These are phyloP conservation scores for Willowsia nigromaculata DNA, from an alignment of 2,888 invertebrate species.

Conservation along the genomic window DNA sequence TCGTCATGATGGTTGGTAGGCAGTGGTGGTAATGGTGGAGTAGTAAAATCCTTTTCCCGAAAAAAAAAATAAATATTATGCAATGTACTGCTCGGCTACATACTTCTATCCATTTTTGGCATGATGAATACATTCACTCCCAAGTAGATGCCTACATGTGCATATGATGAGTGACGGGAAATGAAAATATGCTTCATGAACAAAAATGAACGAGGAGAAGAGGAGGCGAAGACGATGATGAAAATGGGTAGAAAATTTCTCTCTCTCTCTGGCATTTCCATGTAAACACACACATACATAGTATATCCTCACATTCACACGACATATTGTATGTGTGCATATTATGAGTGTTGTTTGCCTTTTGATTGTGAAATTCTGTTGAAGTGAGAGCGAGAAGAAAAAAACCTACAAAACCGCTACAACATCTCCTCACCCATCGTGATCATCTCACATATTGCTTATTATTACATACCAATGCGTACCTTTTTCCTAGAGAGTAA, in stretches of 20 bases:
- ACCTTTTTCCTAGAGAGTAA: background rate
- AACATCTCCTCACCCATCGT: background rate
- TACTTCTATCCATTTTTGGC: background rate
- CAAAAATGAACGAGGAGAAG: slow-evolving; percentile 22
- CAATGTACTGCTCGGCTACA: no score
- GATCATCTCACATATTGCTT: background rate
- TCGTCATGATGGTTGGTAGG: background rate
- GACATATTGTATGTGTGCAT: background rate
- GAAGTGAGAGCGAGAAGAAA: background rate
- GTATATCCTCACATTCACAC: no score
- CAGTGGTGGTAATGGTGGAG: background rate
- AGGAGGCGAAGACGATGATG: background rate
- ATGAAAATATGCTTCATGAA: slow-evolving; percentile 57
- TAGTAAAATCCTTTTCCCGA: background rate
- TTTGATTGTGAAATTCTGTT: background rate
- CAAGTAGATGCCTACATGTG: background rate
- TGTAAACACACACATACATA: background rate
- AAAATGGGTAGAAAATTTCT: slow-evolving; percentile 21
- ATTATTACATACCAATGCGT: background rate
- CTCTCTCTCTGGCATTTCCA: background rate
- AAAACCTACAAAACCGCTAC: background rate
- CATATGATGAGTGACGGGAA: slow-evolving; percentile 67
- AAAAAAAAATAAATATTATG: no score
- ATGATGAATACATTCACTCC: no score
- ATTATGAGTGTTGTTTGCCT: background rate